Conservation (phyloP, 2,888 invertebrate genomes). For the Ethmia dodecea region DNA sequence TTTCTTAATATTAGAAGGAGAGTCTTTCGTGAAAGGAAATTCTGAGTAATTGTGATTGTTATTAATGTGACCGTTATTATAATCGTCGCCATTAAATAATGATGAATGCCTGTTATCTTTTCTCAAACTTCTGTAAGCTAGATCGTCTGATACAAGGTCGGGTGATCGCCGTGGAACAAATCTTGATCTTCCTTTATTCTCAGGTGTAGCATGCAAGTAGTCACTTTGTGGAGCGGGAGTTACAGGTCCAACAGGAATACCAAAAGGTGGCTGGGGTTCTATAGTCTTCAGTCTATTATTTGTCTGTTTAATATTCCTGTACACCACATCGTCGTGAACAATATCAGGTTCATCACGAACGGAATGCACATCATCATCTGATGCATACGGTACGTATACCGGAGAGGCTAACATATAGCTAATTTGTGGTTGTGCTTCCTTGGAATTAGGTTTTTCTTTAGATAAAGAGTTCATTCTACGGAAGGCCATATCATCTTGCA, state of each 20-base stretch:
- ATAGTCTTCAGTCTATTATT: conserved; percentile 83
- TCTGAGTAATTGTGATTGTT: conserved; percentile 62
- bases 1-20: conserved; percentile 77
- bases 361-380: conserved; percentile 70
- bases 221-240: conserved; percentile 88
- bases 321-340: conserved; percentile 90
- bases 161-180: conserved; percentile 84
- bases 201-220: conserved; percentile 88
- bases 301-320: conserved; percentile 86
- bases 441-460: conserved; percentile 65
- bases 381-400: conserved; percentile 73
- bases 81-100: conserved; percentile 65
- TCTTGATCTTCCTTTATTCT: conserved; percentile 76
- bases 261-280: conserved; percentile 93
- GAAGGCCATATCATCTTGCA: conserved; percentile 89
- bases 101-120: conserved; percentile 84
- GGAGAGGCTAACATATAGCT: conserved; percentile 86
- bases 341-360: conserved; percentile 88
- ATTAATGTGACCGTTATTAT: conserved; percentile 63
- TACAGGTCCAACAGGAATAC: conserved; percentile 92
- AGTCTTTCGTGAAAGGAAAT: conserved; percentile 51
- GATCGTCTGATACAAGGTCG: conserved; percentile 90
- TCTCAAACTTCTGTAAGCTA: conserved; percentile 89
- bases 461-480: conserved; percentile 80
- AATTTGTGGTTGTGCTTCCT: conserved; percentile 64